Evolutionary conservation across 2,113 vertebrate genomes (phyloP), one percentile per base, ranked within the genome.

Genomic region (Solea senegalensis): DNA sequence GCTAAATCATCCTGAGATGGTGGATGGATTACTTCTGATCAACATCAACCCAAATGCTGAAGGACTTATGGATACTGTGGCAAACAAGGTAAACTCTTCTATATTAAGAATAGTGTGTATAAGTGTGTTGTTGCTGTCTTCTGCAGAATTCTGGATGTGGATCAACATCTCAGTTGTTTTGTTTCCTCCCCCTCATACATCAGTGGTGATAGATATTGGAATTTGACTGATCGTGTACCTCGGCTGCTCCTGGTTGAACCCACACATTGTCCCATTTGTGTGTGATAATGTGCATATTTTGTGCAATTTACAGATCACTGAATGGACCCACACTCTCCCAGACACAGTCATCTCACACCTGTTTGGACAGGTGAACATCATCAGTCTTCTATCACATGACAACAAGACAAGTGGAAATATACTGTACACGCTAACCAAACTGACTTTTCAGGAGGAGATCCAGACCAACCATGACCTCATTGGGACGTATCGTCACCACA

Each of bases 11-110:
- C 85, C 96, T 0, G 96, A 97, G 16, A 87, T 96, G 93, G 96
- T 97, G 74, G 97, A 98, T 41, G 97, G 97, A 48, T 86, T 99
- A 26, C 94, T 97, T 64, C 95, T 99, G 69, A 96, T 98, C 88
- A 98, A 98, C 40, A 95, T 98, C 86, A 97, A 97, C 84, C 94
- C 95, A 1, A 95, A 93, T 57, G 94, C 95, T 5, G 96, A 97
- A 83, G 95, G 96, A 44, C 91, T 96, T 91, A 95, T 98, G 85
- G 95, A 97, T 84, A 94, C 94, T 92, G 95, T 97, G 0, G 94
- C 96, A 53, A 93, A 94, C 72, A 99, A 98, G 96, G 97, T 98
- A 40, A 0, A 71, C 13, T 56, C 28, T 43, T 6, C 34, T 34
- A 6, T 34, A 34, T 34, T 34, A 4, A 34, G 34, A 3, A 50